phyloP scores from a whole-genome alignment of 2,888 invertebrate genomes.

The Argyresthia goedartella region DNA sequence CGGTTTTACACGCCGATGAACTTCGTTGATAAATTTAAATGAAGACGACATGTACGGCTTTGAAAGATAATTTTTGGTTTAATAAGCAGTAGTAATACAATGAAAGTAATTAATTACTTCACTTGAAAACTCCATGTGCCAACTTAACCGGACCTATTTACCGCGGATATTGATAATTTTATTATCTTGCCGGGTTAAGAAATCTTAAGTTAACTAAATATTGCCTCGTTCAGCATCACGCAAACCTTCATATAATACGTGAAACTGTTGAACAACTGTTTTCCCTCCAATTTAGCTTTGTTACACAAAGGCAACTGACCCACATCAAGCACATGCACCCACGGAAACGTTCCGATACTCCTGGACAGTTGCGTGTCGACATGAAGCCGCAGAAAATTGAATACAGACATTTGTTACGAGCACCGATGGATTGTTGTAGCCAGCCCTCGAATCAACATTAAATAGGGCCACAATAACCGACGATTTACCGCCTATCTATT shows the following conservation, averaged over 20 bases:
- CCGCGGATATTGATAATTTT: neutral
- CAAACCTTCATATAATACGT: slow-evolving; percentile 20
- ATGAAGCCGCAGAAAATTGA: slow-evolving; percentile 50
- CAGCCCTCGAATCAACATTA: slow-evolving; percentile 53
- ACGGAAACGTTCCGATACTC: slow-evolving; percentile 38
- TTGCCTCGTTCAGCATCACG: slow-evolving; percentile 9
- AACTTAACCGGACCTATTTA: neutral
- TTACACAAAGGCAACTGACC: slow-evolving; percentile 46
- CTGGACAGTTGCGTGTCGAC: slow-evolving; percentile 54
- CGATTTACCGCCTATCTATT: slow-evolving; percentile 69
- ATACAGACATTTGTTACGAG: slow-evolving; percentile 45
- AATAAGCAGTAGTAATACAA: slow-evolving; percentile 22
- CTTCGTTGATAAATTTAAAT: slow-evolving; percentile 32
- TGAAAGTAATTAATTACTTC: neutral
- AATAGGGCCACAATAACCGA: slow-evolving; percentile 58
- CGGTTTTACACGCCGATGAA: slow-evolving; percentile 49
- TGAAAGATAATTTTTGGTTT: slow-evolving; percentile 18
- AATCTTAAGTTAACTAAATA: neutral
- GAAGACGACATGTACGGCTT: slow-evolving; percentile 21
- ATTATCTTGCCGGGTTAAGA: slow-evolving; percentile 3
- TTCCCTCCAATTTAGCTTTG: slow-evolving; percentile 23
- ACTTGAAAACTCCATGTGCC: too few relatives aligned
- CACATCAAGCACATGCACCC: slow-evolving; percentile 45
- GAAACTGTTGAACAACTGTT: slow-evolving; percentile 25
- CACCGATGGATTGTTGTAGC: slow-evolving; percentile 24